Evolutionary conservation across 2,113 vertebrate species (phyloP), one percentile per base, ranked within the genome.

Genomic region (Callospermophilus lateralis): DNA sequence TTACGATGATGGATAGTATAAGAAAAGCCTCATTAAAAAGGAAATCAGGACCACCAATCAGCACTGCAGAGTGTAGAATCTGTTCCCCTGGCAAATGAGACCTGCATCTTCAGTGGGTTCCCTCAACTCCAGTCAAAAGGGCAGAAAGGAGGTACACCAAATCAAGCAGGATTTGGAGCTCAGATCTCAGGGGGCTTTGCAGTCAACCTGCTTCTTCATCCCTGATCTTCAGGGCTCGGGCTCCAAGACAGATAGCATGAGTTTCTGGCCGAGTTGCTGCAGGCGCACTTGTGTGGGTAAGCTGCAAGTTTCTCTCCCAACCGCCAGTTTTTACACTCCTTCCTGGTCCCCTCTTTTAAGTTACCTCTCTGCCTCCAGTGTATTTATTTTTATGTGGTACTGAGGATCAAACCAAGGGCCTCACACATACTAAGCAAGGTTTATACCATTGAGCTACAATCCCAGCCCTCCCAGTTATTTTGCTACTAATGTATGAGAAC

Each of bases 211-310:
- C 51, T 22, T 11, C 45, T 34, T 22, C 58, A 53, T 4, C 0
- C 8, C 13, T 10, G 6, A 1, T 6, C 63, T 26, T 55, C 26
- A 28, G 19, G 79, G 17, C 55, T n/a, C 0, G 0, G 39, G 6
- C 17, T 0, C 28, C 8, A 4, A 37, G 1, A 8, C 7, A 0
- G 11, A 6, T 9, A 34, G 34, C 24, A 0, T 4, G 4, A 15
- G 55, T 17, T 19, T 17, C 39, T 48, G 0, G 19, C 3, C 7
- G 48, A 48, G 39, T 8, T 11, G 70, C 55, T 10, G 6, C 24
- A 2, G n/a, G 3, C 20, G 26, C 22, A 32, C 39, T 26, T 6
- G 26, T 6, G 6, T 2, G 3, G 30, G 9, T 8, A 5, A 28
- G 24, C 16, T 1, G 19, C 1, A 32, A 32, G 74, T 34, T 45